Conservation (phyloP, 64 coral and sea anemone species). For the Dendronephthya gigantea region DNA sequence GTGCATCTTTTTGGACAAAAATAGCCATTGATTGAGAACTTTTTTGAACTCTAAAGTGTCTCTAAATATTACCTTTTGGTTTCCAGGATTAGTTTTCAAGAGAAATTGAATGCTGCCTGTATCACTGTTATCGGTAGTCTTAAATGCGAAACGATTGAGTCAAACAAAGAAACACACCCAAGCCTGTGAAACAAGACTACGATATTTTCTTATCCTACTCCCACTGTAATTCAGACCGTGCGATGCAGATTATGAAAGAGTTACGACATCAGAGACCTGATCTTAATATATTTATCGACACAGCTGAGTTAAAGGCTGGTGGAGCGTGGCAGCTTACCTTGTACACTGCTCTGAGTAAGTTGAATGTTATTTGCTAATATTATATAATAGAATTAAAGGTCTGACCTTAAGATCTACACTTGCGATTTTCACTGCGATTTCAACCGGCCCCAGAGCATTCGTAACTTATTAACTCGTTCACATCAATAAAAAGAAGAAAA, state of each 20-base stretch:
- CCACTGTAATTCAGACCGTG: constrained; percentile 48
- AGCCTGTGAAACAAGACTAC: not conserved
- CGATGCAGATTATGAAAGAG: constrained; percentile 32
- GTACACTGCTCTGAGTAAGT: constrained; percentile 63
- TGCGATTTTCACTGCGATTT: too few species aligned
- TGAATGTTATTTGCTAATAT: not conserved
- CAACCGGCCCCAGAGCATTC: too few species aligned
- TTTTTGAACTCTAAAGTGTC: too few species aligned
- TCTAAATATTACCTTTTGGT: too few species aligned
- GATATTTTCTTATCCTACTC: constrained; percentile 97
- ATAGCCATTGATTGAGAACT: too few species aligned
- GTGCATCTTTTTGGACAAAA: too few species aligned
- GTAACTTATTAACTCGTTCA: too few species aligned
- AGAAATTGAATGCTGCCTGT: too few species aligned
- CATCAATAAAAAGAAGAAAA: too few species aligned
- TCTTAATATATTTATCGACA: constrained; percentile 83
- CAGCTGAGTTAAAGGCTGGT: constrained; percentile 62
- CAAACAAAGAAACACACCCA: not conserved
- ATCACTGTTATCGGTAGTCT: constrained; percentile 27
- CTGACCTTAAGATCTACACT: too few species aligned
- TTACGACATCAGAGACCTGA: constrained; percentile 37
- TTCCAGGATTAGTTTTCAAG: too few species aligned
- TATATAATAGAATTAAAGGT: too few species aligned
- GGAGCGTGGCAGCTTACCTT: constrained; percentile 73
- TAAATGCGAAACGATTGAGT: not conserved